Percentiles rank a stretch among this genome's conserved stretches.
Conservation (phyloP, 2,888 invertebrate species). For the Zygaena filipendulae region DNA sequence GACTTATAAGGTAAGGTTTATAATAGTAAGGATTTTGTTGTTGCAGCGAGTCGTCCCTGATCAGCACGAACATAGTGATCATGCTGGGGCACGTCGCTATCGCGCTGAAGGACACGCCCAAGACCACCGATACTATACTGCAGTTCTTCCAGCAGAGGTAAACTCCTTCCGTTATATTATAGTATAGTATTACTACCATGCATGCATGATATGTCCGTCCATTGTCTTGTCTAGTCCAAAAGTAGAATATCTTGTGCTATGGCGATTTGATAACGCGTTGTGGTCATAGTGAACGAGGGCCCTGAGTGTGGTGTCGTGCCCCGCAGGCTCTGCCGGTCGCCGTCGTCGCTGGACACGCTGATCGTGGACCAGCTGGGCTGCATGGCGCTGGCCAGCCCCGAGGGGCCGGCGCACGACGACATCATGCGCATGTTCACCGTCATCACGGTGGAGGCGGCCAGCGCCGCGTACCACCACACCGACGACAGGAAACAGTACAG, state of each 20-base stretch:
- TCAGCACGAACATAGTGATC: constrained; percentile 96
- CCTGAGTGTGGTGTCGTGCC: too few species aligned
- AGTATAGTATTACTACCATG: neutral
- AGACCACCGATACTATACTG: constrained; percentile 93
- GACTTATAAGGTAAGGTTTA: too few species aligned
- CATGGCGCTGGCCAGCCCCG: constrained; percentile 95
- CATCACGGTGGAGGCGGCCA: constrained; percentile 93
- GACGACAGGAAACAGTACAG: constrained; percentile 55
- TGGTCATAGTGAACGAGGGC: too few species aligned
- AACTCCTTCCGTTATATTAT: constrained; percentile 20
- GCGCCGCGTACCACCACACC: constrained; percentile 63
- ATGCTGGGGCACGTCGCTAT: constrained; percentile 98
- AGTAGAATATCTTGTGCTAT: too few species aligned
- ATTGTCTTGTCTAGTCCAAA: too few species aligned
- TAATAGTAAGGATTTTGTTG: too few species aligned
- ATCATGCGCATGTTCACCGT: constrained; percentile 98
- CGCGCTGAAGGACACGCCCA: constrained; percentile 90
- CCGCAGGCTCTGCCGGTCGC: constrained; percentile 86
- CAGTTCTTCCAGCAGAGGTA: constrained; percentile 94
- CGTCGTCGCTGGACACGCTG: constrained; percentile 90
- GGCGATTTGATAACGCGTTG: too few species aligned
- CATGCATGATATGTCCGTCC: too few species aligned
- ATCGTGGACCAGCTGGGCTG: constrained; percentile 98
- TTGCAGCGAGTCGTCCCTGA: constrained; percentile 87
- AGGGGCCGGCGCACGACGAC: constrained; percentile 87